A percentile compares a stretch with the other conserved stretches of the same genome.
Evolutionary conservation across 2,797 vertebrate species (phyloP).

Genomic region (Staurois parvus): DNA sequence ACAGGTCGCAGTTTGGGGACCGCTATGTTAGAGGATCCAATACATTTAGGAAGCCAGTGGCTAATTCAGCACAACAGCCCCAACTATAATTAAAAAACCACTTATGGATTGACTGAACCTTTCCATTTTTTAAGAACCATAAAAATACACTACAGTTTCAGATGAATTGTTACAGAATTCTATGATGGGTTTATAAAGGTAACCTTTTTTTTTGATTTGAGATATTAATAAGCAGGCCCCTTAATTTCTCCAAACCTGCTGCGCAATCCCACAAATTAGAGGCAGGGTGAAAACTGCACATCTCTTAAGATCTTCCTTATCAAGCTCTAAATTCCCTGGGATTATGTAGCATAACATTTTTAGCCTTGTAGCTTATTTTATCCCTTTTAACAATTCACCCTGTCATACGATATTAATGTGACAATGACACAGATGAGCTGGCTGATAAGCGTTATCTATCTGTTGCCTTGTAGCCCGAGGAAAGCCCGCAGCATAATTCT

Average conservation of each 20-base stretch:
- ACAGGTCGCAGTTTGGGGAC: too few species aligned
- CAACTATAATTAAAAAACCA: too few species aligned
- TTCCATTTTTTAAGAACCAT: too few species aligned
- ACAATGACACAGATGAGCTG: slow-evolving; percentile 62
- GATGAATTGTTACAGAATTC: too few species aligned
- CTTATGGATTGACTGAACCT: too few species aligned
- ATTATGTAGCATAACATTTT: slow-evolving; percentile 48
- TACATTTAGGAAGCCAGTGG: too few species aligned
- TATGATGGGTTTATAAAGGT: too few species aligned
- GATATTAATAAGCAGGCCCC: slow-evolving; percentile 1
- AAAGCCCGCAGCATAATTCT: slow-evolving; percentile 59
- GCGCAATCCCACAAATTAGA: slow-evolving; percentile 31
- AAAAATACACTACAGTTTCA: too few species aligned
- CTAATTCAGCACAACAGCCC: too few species aligned
- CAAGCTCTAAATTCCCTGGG: slow-evolving; percentile 40
- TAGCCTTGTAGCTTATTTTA: slow-evolving; percentile 57
- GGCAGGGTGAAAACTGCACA: background rate
- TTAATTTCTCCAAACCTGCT: background rate
- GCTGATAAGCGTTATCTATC: slow-evolving; percentile 61
- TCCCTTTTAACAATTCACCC: slow-evolving; percentile 58
- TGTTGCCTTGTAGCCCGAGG: slow-evolving; percentile 56
- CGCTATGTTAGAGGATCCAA: too few species aligned
- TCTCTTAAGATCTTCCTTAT: slow-evolving; percentile 27
- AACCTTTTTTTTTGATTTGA: background rate
- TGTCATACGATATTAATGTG: slow-evolving; percentile 60